Base-by-base conservation (phyloP, 2,797 vertebrate genomes). In the Nyctalus aviator region DNA sequence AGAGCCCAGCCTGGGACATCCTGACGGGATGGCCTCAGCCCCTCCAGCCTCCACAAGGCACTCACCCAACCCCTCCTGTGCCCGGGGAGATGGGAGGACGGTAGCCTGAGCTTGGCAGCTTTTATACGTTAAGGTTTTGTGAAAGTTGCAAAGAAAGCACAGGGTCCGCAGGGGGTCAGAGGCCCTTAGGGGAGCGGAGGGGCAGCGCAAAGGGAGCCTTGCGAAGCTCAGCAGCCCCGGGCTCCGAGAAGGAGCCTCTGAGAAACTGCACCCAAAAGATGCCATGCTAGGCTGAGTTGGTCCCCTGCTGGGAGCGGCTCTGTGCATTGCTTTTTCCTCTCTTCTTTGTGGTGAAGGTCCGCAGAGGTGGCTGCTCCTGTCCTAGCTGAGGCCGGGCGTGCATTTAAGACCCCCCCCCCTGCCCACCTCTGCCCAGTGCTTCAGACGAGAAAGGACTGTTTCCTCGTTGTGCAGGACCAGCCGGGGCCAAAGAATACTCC, bases 381-480 rank as follows among this genome's bases (percentile, higher is more conserved):
- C 50, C 18, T 44, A 64, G 15, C 7, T 53, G 48, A 73, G 82
- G 41, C 62, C 27, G 5, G 64, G 18, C 71, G 76, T n/a, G n/a
- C 71, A 72, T 8, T 30, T 57, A 27, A 59, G n/a, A 35, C 37
- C 37, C 37, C 37, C 9, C 17, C 25, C 88, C 37, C 32, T 6
- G 17, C 53, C 23, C 37, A 14, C 46, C 55, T 30, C 78, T 41
- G 76, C 68, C 57, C 59, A 55, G 77, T 95, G 77, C 82, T 94
- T 69, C 82, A 37, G 32, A 75, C 4, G 81, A 69, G 69, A 68
- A 88, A 88, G 41, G 50, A 17, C 53, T 10, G 50, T 82, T 96
- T 95, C 96, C 94, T 96, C 89, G 88, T n/a, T 12, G 23, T 57
- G 64, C 6, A 8, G 84, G 79, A 92, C 95, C 92, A 93, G 44